Base-by-base conservation (phyloP, 1,140 invertebrate genomes). In the Aphelenchoides fujianensis region DNA sequence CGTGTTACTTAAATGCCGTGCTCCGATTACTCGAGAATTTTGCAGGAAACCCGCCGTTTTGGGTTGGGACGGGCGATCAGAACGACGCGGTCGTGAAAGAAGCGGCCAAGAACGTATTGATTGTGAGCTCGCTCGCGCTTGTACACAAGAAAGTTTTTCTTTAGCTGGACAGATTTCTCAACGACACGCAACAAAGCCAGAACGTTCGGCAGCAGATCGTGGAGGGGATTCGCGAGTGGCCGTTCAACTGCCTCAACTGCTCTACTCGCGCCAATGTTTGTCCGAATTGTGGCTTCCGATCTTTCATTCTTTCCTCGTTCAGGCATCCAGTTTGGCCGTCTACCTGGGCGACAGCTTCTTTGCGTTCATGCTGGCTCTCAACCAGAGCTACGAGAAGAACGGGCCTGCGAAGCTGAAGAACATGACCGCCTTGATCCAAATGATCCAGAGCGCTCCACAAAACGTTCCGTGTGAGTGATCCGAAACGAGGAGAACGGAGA, bases 241-340 rank as follows among this genome's bases (percentile, higher is more conserved):
- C 62, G 3, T 64, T 53, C 57, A 23, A 59, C 9, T 59, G n/a
- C n/a, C n/a, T 31, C 7, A 9, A 59, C 7, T 9, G 9, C 7
- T 59, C 57, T 9, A 9, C 57, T 59, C 7, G 9, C 41, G 19
- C 41, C 12, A 48, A 48, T 12, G 41, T 48, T 48, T 16, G 41
- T 48, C 23, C 41, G 23, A 48, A 48, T n/a, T n/a, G n/a, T n/a
- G n/a, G n/a, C n/a, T n/a, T n/a, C n/a, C n/a, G n/a, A n/a, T n/a
- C n/a, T n/a, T n/a, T n/a, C n/a, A n/a, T n/a, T n/a, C n/a, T n/a
- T n/a, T n/a, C n/a, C n/a, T n/a, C n/a, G n/a, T 48, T 48, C 23
- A 48, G 41, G 55, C 23, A 7, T 59, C 55, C 28, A 59, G 23
- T 59, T 19, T 59, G 55, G 55, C 55, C 19, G 5, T 59, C 55